phyloP scores from a whole-genome alignment of 2,113 vertebrate genomes.

The Lophura nycthemera region DNA sequence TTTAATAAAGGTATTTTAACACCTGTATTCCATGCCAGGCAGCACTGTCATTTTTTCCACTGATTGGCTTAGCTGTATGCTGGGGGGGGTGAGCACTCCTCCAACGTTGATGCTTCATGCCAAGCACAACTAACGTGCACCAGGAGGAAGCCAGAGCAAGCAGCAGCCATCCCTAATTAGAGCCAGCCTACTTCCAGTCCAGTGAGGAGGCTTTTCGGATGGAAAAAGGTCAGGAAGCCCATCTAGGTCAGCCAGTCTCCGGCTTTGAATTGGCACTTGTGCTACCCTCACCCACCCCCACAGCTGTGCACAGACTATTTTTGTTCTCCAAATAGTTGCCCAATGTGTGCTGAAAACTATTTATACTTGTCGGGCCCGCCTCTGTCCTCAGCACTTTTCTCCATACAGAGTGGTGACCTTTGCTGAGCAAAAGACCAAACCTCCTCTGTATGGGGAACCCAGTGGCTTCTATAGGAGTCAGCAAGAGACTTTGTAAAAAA shows the following conservation, averaged over 20 bases:
- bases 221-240: conserved; percentile 75
- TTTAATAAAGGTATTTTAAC: conserved; percentile 79
- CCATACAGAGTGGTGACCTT: conserved; percentile 67
- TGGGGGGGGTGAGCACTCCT: conserved; percentile 8
- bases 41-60: conserved; percentile 77
- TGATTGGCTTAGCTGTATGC: conserved; percentile 53
- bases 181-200: conserved; percentile 63
- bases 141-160: conserved; percentile 74
- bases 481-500: not conserved
- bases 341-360: conserved; percentile 76
- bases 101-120: conserved; percentile 56
- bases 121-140: conserved; percentile 74
- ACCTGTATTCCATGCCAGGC: conserved; percentile 72
- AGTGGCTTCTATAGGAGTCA: not conserved
- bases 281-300: conserved; percentile 55
- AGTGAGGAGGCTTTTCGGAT: conserved; percentile 59
- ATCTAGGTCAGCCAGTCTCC: conserved; percentile 56
- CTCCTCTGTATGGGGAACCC: not conserved
- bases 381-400: conserved; percentile 67
- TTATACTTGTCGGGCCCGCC: conserved; percentile 72
- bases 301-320: conserved; percentile 66
- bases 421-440: conserved; percentile 40
- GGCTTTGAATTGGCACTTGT: conserved; percentile 72
- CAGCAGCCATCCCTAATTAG: conserved; percentile 67
- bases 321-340: conserved; percentile 78